Base-by-base conservation (phyloP, 2,113 vertebrate genomes). In the Condylura cristata region DNA sequence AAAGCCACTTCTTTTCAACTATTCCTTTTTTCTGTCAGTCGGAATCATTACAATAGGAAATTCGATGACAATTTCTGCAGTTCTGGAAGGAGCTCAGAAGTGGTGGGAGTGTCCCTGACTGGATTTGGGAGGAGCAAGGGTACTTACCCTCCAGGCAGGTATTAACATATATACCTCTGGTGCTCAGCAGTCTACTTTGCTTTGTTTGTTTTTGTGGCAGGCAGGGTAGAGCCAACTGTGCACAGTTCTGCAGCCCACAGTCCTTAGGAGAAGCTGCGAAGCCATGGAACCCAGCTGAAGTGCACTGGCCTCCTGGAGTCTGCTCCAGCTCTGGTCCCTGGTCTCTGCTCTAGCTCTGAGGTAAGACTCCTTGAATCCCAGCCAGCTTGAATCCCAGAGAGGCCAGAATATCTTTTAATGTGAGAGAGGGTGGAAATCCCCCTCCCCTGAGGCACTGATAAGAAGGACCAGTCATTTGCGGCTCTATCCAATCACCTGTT, bases 341-440 rank as follows among this genome's bases (percentile, higher is more conserved):
- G 17, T 74, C 18, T 84, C 32, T 48, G 60, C 66, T 30, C 24
- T 30, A 51, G 85, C 1, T 6, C 84, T 78, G 96, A 96, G 96
- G 97, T 97, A 97, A 96, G 95, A 78, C 5, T 24, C 48, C 60
- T 41, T 7, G 56, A 68, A 16, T 34, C 30, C 48, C 30, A 53
- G 81, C 48, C 30, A 53, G 81, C 63, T 41, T 39, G 44, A 26
- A 9, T 8, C 6, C 0, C 17, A 20, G 39, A 94, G 82, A 70
- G 11, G 41, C 11, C 63, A 70, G 44, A 82, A 39, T 48, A 44
- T 22, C 24, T 81, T 41, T n/a, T 26, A 17, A 8, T 58, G 18
- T 41, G 12, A 1, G 66, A 39, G 53, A 3, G 58, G 16, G 11
- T 60, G 26, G 58, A 39, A 51, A 28, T 34, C 17, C 56, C n/a